These are phyloP conservation scores for Melipona beecheii DNA, from an alignment of 2,888 invertebrate species.

Conservation along the genomic window DNA sequence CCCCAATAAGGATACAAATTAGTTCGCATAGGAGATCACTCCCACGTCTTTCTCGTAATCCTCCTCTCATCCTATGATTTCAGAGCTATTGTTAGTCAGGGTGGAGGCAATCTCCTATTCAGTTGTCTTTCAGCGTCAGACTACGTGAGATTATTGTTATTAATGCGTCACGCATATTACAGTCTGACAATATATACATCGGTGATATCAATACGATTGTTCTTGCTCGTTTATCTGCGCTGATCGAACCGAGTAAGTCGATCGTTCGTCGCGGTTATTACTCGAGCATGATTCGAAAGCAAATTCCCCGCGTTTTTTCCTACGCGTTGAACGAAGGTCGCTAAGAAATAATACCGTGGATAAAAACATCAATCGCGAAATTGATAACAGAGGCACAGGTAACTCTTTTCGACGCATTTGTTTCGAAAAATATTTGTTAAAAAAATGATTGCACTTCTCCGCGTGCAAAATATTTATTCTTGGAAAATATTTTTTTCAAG, in stretches of 20 bases:
- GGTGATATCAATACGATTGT: constrained; percentile 19
- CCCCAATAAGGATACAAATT: too few relatives aligned
- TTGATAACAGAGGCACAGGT: too few relatives aligned
- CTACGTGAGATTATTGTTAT: constrained; percentile 3
- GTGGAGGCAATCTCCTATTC: neutral
- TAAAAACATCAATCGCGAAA: too few relatives aligned
- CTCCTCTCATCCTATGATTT: neutral
- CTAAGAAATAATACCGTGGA: neutral
- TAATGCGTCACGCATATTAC: neutral
- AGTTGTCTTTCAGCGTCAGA: neutral
- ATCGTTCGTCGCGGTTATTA: constrained; percentile 20
- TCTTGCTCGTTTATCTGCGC: constrained; percentile 29
- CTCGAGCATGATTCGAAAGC: constrained; percentile 25
- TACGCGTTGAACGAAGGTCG: constrained; percentile 25
- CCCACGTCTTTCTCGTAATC: neutral
- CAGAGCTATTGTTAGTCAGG: neutral
- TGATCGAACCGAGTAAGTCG: constrained; percentile 31
- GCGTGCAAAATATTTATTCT: too few relatives aligned
- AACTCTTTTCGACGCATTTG: too few relatives aligned
- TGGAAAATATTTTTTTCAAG: too few relatives aligned
- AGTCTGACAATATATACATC: neutral
- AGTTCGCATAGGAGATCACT: neutral
- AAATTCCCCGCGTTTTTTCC: constrained; percentile 36
- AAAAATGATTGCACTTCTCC: too few relatives aligned
- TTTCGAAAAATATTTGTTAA: too few relatives aligned